phyloP scores from a whole-genome alignment of 2,797 vertebrate species.

The Acanthiza pusilla region DNA sequence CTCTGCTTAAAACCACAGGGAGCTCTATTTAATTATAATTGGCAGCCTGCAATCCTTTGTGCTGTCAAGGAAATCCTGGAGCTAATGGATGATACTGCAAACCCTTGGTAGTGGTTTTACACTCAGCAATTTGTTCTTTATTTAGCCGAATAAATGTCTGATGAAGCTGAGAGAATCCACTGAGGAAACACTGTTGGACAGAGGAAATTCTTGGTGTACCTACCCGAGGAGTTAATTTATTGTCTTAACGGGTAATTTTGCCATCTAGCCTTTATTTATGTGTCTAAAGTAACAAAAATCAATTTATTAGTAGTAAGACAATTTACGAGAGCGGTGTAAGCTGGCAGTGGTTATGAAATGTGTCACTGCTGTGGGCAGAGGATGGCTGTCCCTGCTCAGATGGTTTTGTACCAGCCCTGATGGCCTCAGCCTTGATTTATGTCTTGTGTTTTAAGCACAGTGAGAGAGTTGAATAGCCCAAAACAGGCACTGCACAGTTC shows the following conservation, averaged over 20 bases:
- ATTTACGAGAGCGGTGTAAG: neutral
- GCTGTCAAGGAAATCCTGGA: constrained; percentile 30
- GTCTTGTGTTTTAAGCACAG: neutral
- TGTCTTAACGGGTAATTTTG: neutral
- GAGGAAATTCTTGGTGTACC: neutral
- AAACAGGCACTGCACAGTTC: neutral
- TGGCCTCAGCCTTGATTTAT: neutral
- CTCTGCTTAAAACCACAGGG: neutral
- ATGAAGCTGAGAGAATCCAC: neutral
- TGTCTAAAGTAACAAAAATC: neutral
- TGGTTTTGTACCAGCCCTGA: neutral
- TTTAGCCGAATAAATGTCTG: constrained; percentile 12
- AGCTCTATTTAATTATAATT: constrained; percentile 7
- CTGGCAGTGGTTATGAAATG: neutral
- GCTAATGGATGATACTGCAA: neutral
- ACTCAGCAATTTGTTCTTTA: constrained; percentile 9
- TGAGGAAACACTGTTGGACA: neutral
- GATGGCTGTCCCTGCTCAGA: neutral
- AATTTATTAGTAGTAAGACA: neutral
- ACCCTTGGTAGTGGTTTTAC: neutral
- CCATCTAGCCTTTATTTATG: neutral
- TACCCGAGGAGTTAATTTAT: neutral
- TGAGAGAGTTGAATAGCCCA: neutral
- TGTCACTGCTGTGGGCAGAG: neutral
- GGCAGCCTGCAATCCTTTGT: constrained; percentile 19